Conservation (phyloP, 1,140 invertebrate genomes). For the Lepidotrigona ventralis region DNA sequence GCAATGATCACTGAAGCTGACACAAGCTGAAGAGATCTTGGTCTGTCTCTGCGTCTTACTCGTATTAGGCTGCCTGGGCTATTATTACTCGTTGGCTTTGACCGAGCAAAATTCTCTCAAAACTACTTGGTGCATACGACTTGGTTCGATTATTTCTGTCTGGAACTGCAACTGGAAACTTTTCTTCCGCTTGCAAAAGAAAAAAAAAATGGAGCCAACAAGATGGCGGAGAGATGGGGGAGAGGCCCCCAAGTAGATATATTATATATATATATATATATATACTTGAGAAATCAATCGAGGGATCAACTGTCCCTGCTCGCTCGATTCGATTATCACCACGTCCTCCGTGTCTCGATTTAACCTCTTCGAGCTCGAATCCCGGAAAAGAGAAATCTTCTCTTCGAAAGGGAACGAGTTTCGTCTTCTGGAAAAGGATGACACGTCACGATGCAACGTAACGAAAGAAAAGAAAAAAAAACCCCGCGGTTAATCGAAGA, state of each 20-base stretch:
- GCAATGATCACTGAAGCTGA: background rate
- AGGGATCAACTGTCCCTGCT: background rate
- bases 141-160: background rate
- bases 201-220: too few species aligned
- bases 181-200: background rate
- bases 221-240: too few species aligned
- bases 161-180: background rate
- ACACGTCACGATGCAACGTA: too few species aligned
- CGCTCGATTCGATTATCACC: background rate
- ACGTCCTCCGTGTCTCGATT: background rate
- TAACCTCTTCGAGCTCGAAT: conserved; percentile 1
- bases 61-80: background rate
- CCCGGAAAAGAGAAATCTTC: too few species aligned
- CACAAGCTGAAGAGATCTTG: conserved; percentile 11
- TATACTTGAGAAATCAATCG: background rate
- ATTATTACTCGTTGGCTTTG: background rate
- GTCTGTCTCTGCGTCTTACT: background rate
- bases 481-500: background rate
- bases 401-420: background rate
- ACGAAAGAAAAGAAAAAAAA: too few species aligned
- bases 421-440: background rate
- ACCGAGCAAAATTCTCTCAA: background rate
- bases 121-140: background rate
- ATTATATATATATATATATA: too few species aligned
- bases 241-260: background rate